Base-by-base conservation (phyloP, 2,113 vertebrate species). In the Pomatorhinus ruficollis region DNA sequence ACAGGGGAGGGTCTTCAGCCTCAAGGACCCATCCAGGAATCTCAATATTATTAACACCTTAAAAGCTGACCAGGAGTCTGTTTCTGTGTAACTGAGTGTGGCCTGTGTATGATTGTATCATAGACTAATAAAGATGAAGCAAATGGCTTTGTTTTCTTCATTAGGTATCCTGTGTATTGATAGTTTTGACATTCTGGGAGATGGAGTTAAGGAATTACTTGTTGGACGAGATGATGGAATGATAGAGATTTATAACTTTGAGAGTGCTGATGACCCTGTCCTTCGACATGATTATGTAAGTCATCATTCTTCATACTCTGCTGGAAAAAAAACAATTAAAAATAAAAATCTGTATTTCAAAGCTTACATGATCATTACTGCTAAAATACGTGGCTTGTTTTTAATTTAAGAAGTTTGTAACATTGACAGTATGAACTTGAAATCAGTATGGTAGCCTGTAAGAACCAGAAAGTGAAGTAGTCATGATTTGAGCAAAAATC, bases 211-310 rank as follows among this genome's bases (percentile, higher is more conserved):
- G 93, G 99, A 99, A 87, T 87, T 99, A 40, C 98, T 99, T 16
- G 97, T 99, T 87, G 99, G 99, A 22, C 97, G 99, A 86, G 99
- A 99, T 93, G 99, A 99, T 80, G 99, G 99, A 47, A 97, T 97
- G 5, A 98, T 99, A 63, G 99, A 99, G 95, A 95, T 99, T 20
- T 99, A 99, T 68, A 97, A 95, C 64, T 98, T 99, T 75, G 99
- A 99, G 96, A 97, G 96, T 81, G 65, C 98, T 57, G 98, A 96
- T 72, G 99, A 99, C 33, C 99, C 99, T 33, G 90, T 97, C 3
- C 98, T 99, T 68, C 98, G 98, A 30, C 99, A 98, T 94, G 98
- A 99, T 87, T 98, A 99, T 82, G 99, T 99, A 91, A 97, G 98
- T 97, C 66, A 35, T 44, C 70, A 10, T 50, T 27, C 49, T 66